Base-by-base conservation (phyloP, 2,797 vertebrate species). In the Amazona finschi region DNA sequence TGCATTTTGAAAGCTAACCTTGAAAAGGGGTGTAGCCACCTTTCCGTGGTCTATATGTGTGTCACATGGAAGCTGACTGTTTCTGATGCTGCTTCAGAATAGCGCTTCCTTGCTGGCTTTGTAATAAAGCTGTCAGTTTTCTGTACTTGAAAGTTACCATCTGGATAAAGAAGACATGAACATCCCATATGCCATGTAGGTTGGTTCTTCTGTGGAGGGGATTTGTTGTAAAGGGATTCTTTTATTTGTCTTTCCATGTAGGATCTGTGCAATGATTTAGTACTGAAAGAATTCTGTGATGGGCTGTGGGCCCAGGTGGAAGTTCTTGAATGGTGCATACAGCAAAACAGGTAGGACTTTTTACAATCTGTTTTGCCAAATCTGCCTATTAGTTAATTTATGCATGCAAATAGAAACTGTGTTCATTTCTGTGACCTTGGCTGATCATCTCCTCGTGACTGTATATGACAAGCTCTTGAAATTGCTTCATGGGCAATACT, bases 321-420 rank as follows among this genome's bases (percentile, higher is more conserved):
- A 92, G 98, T 99, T 86, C 97, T 99, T 87, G 98, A 99, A 92
- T 99, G 99, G 99, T 99, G 99, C 88, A 97, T 98, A 78, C 97
- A 98, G 93, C 99, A 98, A 91, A 99, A 98, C 94, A 98, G 97
- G 99, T 99, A 97, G 18, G 18, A n/a, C 25, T 27, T 55, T 39
- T 83, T 74, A 43, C 24, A 52, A 53, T 44, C 28, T 22, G 1
- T 49, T 24, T 85, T 93, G 38, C 41, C 41, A 79, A 33, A 75
- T 58, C 66, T 75, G 25, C 24, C n/a, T 78, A 2, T 76, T 53
- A 62, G 21, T 70, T 41, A 52, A 11, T 31, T 73, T 65, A 43
- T 57, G 13, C 43, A 53, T 60, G n/a, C 46, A 46, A 60, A 30
- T 65, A 80, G 27, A 53, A 73, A 53, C 39, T 36, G 15, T 39